A percentile compares a stretch with the other conserved stretches of the same genome.
Conservation (phyloP, 1,140 invertebrate species). For the Tachypleus tridentatus region DNA sequence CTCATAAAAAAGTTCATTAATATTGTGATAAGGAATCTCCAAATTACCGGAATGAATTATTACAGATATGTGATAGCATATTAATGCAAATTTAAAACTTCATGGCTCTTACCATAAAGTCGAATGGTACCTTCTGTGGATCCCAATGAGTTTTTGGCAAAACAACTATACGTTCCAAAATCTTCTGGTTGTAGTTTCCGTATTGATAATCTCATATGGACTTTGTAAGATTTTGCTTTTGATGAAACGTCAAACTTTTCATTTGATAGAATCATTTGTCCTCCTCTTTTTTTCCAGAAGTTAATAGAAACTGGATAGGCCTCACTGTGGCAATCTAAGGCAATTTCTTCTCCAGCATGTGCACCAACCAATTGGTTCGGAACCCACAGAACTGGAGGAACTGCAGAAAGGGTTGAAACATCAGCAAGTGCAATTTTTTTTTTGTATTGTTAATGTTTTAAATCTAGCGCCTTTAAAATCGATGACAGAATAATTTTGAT, state of each 20-base stretch:
- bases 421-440: too few species aligned
- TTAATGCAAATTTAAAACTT: too few species aligned
- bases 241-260: slow-evolving; percentile 54
- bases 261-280: slow-evolving; percentile 72
- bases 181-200: slow-evolving; percentile 44
- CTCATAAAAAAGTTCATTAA: too few species aligned
- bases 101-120: slow-evolving; percentile 60
- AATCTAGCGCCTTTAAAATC: too few species aligned
- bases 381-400: slow-evolving; percentile 38
- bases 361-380: slow-evolving; percentile 46
- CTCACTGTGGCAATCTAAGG: slow-evolving; percentile 63
- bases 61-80: too few species aligned
- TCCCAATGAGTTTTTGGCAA: slow-evolving; percentile 80
- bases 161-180: slow-evolving; percentile 79
- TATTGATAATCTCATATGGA: slow-evolving; percentile 17
- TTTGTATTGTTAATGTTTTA: too few species aligned
- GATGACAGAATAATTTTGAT: too few species aligned
- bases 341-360: slow-evolving; percentile 70
- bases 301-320: slow-evolving; percentile 63
- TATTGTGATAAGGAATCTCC: too few species aligned
- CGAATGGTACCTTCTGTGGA: slow-evolving; percentile 81
- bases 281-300: slow-evolving; percentile 37
- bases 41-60: too few species aligned
- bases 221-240: slow-evolving; percentile 16
- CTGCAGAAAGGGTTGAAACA: slow-evolving; percentile 27